Evolutionary conservation across 2,797 vertebrate genomes (phyloP).

Genomic region (Sciurus carolinensis): DNA sequence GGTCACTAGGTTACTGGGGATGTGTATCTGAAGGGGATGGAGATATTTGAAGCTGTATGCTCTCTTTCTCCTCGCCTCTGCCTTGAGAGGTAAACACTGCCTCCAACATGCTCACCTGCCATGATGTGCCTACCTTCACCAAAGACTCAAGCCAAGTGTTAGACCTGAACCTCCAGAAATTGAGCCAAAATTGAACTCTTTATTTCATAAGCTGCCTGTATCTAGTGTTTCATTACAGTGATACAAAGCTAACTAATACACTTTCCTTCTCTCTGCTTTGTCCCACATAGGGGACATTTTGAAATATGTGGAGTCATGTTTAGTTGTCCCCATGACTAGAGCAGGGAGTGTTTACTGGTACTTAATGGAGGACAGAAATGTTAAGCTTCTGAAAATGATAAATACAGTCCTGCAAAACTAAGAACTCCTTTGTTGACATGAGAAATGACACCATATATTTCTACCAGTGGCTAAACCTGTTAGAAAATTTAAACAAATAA

Average conservation of each 20-base stretch:
- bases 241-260: neutral
- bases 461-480: neutral
- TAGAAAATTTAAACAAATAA: neutral
- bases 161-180: neutral
- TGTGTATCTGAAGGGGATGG: neutral
- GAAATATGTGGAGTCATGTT: neutral
- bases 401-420: neutral
- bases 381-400: neutral
- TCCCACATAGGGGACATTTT: neutral
- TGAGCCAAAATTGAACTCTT: neutral
- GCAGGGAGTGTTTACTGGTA: neutral
- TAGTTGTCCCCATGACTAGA: neutral
- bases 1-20: no score
- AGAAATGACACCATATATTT: neutral
- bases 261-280: neutral
- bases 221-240: neutral
- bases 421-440: neutral
- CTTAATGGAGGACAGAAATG: neutral
- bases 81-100: neutral
- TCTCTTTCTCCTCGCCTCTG: neutral
- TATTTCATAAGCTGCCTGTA: neutral
- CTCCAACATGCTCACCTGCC: no score
- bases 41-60: rapidly evolving
- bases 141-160: no score
- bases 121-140: neutral